These are phyloP conservation scores for Neoniphon sammara DNA, from an alignment of 2,797 vertebrate genomes.

Conservation along the genomic window DNA sequence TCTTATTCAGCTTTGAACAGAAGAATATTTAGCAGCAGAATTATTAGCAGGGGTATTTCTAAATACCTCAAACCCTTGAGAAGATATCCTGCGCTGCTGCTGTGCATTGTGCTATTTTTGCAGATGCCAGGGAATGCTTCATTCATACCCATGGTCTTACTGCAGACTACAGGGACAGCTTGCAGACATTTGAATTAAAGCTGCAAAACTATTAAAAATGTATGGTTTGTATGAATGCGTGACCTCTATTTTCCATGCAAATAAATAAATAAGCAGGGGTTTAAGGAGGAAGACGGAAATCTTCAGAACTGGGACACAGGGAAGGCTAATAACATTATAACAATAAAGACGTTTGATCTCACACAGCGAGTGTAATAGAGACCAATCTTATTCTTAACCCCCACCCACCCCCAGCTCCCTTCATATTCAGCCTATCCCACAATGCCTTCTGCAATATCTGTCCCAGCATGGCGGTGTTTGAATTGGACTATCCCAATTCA, in stretches of 20 bases:
- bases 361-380: slow-evolving; percentile 68
- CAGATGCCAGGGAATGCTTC: slow-evolving; percentile 18
- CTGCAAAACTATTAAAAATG: slow-evolving; percentile 83
- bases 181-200: slow-evolving; percentile 78
- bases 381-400: slow-evolving; percentile 59
- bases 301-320: slow-evolving; percentile 77
- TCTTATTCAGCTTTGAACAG: slow-evolving; percentile 31
- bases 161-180: slow-evolving; percentile 60
- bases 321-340: slow-evolving; percentile 72
- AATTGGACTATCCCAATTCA: slow-evolving; percentile 59
- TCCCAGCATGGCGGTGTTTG: slow-evolving; percentile 54
- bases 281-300: slow-evolving; percentile 74
- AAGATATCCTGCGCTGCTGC: slow-evolving; percentile 41
- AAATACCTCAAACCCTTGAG: slow-evolving; percentile 46
- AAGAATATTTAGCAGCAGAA: slow-evolving; percentile 32
- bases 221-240: slow-evolving; percentile 80
- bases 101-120: slow-evolving; percentile 46
- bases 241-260: slow-evolving; percentile 83
- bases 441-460: slow-evolving; percentile 51
- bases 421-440: slow-evolving; percentile 52
- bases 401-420: slow-evolving; percentile 27
- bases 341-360: slow-evolving; percentile 70
- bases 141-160: slow-evolving; percentile 56
- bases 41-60: slow-evolving; percentile 51
- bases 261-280: slow-evolving; percentile 82